Evolutionary conservation across 2,888 invertebrate genomes (phyloP).

Genomic region (Drosophila conformis): DNA sequence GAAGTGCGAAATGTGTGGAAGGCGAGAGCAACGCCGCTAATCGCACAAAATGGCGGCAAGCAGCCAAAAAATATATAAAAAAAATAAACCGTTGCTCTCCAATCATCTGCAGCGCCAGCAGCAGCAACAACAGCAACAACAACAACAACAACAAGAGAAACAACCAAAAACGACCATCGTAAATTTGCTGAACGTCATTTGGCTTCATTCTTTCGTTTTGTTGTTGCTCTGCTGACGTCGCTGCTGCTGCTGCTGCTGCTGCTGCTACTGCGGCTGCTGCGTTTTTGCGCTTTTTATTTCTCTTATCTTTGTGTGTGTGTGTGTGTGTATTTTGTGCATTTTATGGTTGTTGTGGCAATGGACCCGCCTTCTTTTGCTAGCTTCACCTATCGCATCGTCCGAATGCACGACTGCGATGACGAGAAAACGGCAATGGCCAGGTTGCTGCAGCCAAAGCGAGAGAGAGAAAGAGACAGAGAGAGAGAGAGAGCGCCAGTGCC

Average conservation of each 20-base stretch:
- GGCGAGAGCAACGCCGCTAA: slow-evolving; percentile 57
- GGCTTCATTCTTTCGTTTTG: slow-evolving; percentile 13
- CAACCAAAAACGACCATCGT: slow-evolving; percentile 31
- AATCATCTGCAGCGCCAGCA: slow-evolving; percentile 27
- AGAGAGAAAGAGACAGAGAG: slow-evolving; percentile 25
- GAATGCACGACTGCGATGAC: slow-evolving; percentile 60
- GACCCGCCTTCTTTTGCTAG: slow-evolving; percentile 82
- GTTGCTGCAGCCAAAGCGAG: slow-evolving; percentile 35
- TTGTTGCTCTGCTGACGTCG: slow-evolving; percentile 32
- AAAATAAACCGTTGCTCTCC: slow-evolving; percentile 25
- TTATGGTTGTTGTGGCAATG: slow-evolving; percentile 81
- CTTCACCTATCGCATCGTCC: slow-evolving; percentile 81
- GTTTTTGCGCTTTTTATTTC: slow-evolving; percentile 17
- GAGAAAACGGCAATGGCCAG: slow-evolving; percentile 36
- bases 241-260: slow-evolving; percentile 10
- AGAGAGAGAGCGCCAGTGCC: slow-evolving; percentile 23
- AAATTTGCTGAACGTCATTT: slow-evolving; percentile 66
- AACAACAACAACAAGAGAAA: slow-evolving; percentile 4
- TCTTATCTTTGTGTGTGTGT: slow-evolving; percentile 22
- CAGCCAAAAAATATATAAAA: slow-evolving; percentile 18
- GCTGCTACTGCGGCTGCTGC: slow-evolving; percentile 21
- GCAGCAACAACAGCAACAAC: slow-evolving; percentile 12
- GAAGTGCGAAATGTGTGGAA: slow-evolving; percentile 10
- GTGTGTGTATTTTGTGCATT: slow-evolving; percentile 62
- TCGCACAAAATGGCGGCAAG: slow-evolving; percentile 78